Evolutionary conservation across 2,888 invertebrate genomes (phyloP), one percentile per base, ranked within the genome.

Genomic region (Germaria angustata): DNA sequence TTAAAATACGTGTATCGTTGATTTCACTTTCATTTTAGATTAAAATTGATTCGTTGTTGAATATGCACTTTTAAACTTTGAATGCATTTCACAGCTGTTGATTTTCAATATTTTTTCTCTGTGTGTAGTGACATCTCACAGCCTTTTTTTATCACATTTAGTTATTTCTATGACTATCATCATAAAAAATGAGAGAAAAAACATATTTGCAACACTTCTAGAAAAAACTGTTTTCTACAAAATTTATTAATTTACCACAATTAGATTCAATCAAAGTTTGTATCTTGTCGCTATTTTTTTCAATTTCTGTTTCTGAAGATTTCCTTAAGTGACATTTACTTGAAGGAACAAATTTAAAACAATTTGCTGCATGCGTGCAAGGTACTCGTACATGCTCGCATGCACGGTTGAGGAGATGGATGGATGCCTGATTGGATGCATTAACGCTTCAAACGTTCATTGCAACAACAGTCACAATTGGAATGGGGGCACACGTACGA

Each of bases 331-430:
- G 77, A 82, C 75, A 82, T 75, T 79, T 82, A 82, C 75, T 78
- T 82, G 69, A 75, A 79, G 78, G 78, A 82, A 82, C 81, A 82
- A 69, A 79, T 82, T 82, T 69, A 82, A 82, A 78, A 71, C 78
- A 82, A 82, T 82, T 82, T 78, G 68, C 71, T 82, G 75, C 75
- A 75, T 78, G 78, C 68, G 63, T 69, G 76, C 72, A 71, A 71
- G 71, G 46, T 78, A n/a, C n/a, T n/a, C n/a, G n/a, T n/a, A 71
- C 71, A 78, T 15, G 22, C 66, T 46, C 28, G 46, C 46, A 49
- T 57, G 46, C 20, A 39, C 28, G 20, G 1, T n/a, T 39, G 6
- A 34, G 36, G 22, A 36, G 20, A 66, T 75, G 22, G 44, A 75
- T 76, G 39, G 22, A 66, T 76, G 49, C 32, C 28, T 57, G 57